Percentiles rank a stretch among this genome's conserved stretches.
phyloP scores from a whole-genome alignment of 1,140 invertebrate genomes.

The Papilio glaucus region DNA sequence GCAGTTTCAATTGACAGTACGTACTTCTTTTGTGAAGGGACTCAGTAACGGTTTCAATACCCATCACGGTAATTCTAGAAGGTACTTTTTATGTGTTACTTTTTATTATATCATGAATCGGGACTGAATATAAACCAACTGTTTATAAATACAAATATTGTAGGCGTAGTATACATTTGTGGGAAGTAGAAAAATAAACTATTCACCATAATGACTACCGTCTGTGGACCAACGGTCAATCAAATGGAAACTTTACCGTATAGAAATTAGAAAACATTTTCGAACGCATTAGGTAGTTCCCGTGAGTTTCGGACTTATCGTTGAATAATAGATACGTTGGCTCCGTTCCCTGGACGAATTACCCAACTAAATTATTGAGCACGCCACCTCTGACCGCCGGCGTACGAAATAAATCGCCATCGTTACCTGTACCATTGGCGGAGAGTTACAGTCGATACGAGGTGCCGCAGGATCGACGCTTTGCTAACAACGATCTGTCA shows the following conservation, averaged over 20 bases:
- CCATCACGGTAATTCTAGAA: too few species aligned
- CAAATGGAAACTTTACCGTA: constrained; percentile 11
- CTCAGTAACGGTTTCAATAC: too few species aligned
- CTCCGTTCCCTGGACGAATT: constrained; percentile 54
- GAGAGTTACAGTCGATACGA: background rate
- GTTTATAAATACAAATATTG: background rate
- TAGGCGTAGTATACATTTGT: background rate
- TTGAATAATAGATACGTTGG: constrained; percentile 59
- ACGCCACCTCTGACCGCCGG: constrained; percentile 50
- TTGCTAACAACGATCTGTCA: constrained; percentile 1
- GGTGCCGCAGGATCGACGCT: background rate
- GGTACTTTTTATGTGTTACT: background rate
- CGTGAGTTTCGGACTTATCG: constrained; percentile 43
- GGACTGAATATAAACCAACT: background rate
- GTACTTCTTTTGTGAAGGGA: too few species aligned
- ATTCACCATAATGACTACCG: constrained; percentile 25
- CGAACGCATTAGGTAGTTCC: constrained; percentile 39
- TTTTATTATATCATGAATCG: background rate
- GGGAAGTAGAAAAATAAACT: constrained; percentile 33
- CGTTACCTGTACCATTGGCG: constrained; percentile 42
- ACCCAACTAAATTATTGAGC: constrained; percentile 64
- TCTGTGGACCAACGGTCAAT: constrained; percentile 29
- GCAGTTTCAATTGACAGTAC: too few species aligned
- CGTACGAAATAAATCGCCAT: constrained; percentile 54
- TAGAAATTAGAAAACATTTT: constrained; percentile 41